Evolutionary conservation across 2,797 vertebrate species (phyloP).

Genomic region (Lagodon rhomboides): DNA sequence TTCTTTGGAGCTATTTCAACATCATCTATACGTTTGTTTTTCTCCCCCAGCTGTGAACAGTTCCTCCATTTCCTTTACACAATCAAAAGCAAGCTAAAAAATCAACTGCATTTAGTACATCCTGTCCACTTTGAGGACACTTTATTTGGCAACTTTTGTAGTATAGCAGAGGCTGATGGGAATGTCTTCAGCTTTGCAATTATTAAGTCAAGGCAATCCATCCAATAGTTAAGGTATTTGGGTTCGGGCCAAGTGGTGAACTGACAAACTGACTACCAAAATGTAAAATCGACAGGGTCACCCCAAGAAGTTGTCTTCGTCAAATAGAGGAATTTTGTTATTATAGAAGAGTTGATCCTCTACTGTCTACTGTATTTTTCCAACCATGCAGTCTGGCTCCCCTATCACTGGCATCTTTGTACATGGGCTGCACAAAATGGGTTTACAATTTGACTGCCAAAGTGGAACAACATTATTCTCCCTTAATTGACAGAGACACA

Average conservation of each 20-base stretch:
- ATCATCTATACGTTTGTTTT: too few relatives aligned
- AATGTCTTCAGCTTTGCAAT: background rate
- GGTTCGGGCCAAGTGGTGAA: background rate
- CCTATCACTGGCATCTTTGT: background rate
- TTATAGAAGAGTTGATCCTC: background rate
- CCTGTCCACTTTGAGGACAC: too few relatives aligned
- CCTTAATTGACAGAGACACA: conserved; percentile 19
- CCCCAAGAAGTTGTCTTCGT: background rate
- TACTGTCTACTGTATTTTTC: background rate
- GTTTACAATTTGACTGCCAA: background rate
- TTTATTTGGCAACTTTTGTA: too few relatives aligned
- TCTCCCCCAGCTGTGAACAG: too few relatives aligned
- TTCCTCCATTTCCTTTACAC: too few relatives aligned
- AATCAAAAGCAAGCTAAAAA: too few relatives aligned
- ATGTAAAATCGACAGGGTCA: background rate
- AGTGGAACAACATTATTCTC: conserved; percentile 21
- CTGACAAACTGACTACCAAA: background rate
- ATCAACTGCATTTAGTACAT: too few relatives aligned
- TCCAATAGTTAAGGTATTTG: background rate
- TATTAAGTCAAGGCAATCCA: background rate
- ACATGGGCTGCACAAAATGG: background rate
- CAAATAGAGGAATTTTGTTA: background rate
- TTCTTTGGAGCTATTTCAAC: too few relatives aligned
- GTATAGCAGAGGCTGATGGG: background rate
- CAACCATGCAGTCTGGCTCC: background rate